These are phyloP conservation scores for Cryptoleucopteryx plumbea DNA, from an alignment of 2,113 vertebrate species.

Conservation along the genomic window DNA sequence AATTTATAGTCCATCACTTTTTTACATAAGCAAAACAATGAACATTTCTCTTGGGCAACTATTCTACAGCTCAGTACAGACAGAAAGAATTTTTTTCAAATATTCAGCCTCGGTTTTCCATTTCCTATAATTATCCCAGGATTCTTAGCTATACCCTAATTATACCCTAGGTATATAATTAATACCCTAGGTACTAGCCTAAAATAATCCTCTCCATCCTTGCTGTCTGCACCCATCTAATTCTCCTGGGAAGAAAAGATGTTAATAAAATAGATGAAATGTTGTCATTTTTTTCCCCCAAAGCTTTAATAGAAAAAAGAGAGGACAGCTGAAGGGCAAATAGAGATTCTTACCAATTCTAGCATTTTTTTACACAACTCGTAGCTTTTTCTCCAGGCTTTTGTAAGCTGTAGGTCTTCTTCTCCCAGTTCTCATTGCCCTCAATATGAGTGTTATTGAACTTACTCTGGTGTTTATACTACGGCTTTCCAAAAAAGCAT, in stretches of 20 bases:
- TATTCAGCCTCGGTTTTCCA: background rate
- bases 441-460: background rate
- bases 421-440: background rate
- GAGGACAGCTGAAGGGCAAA: conserved; percentile 32
- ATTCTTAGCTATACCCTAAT: conserved; percentile 49
- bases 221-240: conserved; percentile 40
- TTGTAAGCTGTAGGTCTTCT: background rate
- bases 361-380: background rate
- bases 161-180: conserved; percentile 51
- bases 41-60: conserved; percentile 20
- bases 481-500: background rate
- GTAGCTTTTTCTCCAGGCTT: background rate
- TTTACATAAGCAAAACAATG: conserved; percentile 8
- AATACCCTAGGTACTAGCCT: conserved; percentile 40
- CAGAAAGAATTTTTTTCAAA: background rate
- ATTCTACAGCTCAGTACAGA: background rate
- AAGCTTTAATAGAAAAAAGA: conserved; percentile 21
- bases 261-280: conserved; percentile 53
- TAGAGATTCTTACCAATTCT: background rate
- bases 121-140: conserved; percentile 31
- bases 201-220: conserved; percentile 43
- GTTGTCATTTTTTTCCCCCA: background rate
- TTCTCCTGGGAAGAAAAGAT: conserved; percentile 20
- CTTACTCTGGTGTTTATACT: background rate
- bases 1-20: background rate